Evolutionary conservation across 1,140 invertebrate genomes (phyloP), one percentile per base, ranked within the genome.

Genomic region (Atta texana): DNA sequence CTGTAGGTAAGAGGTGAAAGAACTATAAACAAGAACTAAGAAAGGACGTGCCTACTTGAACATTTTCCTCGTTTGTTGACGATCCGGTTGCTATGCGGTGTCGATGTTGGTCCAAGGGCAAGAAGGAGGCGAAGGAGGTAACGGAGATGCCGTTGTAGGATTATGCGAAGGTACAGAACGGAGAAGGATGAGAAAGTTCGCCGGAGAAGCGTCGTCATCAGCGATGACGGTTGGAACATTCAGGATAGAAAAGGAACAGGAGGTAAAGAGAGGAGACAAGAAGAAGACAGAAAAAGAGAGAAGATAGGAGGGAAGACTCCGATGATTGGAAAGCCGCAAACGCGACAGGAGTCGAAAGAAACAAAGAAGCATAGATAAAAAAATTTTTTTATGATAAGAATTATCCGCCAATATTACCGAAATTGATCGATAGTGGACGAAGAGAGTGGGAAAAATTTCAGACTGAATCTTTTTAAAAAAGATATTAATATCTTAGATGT

Each of bases 21-120:
- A 24, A 16, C 1, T n/a, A 14, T 12, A 34, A 44, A 6, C 5
- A 49, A 28, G 18, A 49, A n/a, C 18, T 12, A 16, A 31, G 55
- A 10, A 51, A 18, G 3, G 8, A 1, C 2, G 28, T 49, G 39
- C 6, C 31, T 10, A 68, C 49, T 71, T 24, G 51, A 28, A n/a
- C 14, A 84, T 84, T 84, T 84, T 74, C n/a, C 69, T 84, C 69
- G n/a, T 61, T 84, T 51, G 55, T 74, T 49, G 39, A 61, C 68
- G 68, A 14, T 74, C 24, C 24, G 68, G 80, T 82, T 84, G 80
- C 80, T 84, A 82, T 74, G 80, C 68, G 39, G 39, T 24, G 44
- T 21, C 66, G 66, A 44, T 34, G 49, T 78, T 49, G 80, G 80
- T 51, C 80, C 80, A 84, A 84, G 69, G 80, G 80, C 80, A 74